These are phyloP conservation scores for Natrix natrix DNA, from an alignment of 2,797 vertebrate species.

Conservation along the genomic window DNA sequence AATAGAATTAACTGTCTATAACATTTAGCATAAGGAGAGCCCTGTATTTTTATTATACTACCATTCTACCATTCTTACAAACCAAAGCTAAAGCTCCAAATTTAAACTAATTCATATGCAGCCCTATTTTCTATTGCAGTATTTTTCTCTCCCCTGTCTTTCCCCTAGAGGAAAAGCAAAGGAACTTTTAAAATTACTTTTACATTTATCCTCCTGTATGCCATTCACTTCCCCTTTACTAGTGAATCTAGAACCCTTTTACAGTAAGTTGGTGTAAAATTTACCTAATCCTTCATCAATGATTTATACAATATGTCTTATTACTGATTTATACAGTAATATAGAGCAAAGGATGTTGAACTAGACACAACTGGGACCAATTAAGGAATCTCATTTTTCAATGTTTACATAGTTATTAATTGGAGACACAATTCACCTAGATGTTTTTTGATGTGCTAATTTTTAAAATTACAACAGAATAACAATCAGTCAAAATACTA, in stretches of 20 bases:
- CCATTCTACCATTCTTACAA: not conserved
- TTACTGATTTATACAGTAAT: not conserved
- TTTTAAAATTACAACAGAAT: not conserved
- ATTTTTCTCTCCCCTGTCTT: not conserved
- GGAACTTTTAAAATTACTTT: not conserved
- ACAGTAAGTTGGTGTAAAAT: not conserved
- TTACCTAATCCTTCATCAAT: not conserved
- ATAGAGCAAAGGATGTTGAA: not conserved
- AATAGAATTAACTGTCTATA: not conserved
- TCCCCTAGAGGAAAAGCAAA: not conserved
- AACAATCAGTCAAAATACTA: not conserved
- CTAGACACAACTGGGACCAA: not conserved
- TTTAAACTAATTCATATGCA: not conserved
- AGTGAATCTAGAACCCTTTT: not conserved
- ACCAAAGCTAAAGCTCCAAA: not conserved
- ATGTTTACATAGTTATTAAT: not conserved
- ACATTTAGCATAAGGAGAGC: not conserved
- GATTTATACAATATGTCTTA: not conserved
- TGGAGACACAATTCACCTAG: not conserved
- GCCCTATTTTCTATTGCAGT: not conserved
- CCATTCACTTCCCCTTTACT: not conserved
- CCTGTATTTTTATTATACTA: not conserved
- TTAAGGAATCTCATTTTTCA: not conserved
- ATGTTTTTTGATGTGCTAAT: not conserved
- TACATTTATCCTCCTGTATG: not conserved